Evolutionary conservation across 2,888 invertebrate genomes (phyloP).

Genomic region (Allophyes oxyacanthae): DNA sequence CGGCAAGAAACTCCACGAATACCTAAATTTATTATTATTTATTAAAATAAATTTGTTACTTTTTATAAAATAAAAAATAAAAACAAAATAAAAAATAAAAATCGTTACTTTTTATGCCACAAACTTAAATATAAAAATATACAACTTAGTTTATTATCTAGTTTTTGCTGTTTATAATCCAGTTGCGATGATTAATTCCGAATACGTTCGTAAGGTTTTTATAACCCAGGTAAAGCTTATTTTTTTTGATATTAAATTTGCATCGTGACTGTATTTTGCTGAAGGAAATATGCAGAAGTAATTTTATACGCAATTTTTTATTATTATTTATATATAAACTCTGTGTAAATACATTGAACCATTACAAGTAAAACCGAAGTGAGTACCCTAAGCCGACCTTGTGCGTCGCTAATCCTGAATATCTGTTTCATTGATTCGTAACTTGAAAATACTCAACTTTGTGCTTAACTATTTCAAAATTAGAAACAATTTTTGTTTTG

Average conservation of each 20-base stretch:
- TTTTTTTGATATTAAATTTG: background rate
- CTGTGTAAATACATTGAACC: conserved; percentile 29
- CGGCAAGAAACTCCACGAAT: no score
- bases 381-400: conserved; percentile 15
- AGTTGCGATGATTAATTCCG: no score
- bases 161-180: no score
- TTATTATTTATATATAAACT: no score
- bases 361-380: conserved; percentile 13
- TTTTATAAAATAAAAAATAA: no score
- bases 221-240: background rate
- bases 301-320: conserved; percentile 21
- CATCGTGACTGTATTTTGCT: background rate
- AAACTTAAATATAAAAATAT: no score
- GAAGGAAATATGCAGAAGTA: conserved; percentile 9
- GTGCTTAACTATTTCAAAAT: background rate
- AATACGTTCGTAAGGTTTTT: background rate
- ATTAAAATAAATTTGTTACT: no score
- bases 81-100: no score
- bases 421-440: conserved; percentile 7
- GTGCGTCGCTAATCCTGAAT: conserved; percentile 29
- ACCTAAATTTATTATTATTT: no score
- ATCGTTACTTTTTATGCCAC: no score
- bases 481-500: background rate
- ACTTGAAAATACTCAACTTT: background rate
- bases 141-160: no score